phyloP scores from a whole-genome alignment of 2,797 vertebrate species.

The Malurus splendens region DNA sequence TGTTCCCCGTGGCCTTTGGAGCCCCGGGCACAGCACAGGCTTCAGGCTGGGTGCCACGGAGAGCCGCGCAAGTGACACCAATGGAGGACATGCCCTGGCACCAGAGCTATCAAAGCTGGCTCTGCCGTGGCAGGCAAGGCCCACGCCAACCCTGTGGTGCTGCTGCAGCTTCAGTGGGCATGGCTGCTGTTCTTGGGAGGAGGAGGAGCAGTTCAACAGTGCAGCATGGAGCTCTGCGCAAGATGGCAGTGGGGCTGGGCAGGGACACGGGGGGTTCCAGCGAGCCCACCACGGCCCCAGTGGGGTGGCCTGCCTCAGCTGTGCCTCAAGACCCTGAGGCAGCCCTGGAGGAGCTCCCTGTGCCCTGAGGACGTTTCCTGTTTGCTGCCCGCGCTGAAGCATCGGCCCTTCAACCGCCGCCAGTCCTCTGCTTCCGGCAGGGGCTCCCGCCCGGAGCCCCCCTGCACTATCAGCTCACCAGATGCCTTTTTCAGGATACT shows the following conservation, averaged over 20 bases:
- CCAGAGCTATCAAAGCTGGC: neutral
- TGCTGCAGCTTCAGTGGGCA: neutral
- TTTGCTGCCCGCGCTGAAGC: slow-evolving; percentile 63
- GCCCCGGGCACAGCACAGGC: neutral
- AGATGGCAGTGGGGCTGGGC: neutral
- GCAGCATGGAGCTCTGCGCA: neutral
- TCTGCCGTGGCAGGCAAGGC: neutral
- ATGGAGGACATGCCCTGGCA: neutral
- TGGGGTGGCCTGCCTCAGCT: neutral
- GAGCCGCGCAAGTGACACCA: fast-evolving
- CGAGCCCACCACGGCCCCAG: fast-evolving
- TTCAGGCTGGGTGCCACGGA: neutral
- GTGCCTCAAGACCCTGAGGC: neutral
- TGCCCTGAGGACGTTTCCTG: slow-evolving; percentile 67
- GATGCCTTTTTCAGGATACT: slow-evolving; percentile 88
- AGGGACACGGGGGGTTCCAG: neutral
- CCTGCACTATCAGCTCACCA: slow-evolving; percentile 80
- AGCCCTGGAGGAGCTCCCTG: slow-evolving; percentile 21
- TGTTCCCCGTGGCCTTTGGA: fast-evolving
- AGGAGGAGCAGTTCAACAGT: neutral
- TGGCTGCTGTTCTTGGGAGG: neutral
- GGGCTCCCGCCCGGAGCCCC: slow-evolving; percentile 68
- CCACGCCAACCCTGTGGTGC: fast-evolving
- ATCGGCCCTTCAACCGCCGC: slow-evolving; percentile 68
- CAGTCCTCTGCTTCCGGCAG: slow-evolving; percentile 73